Evolutionary conservation across 1,140 invertebrate genomes (phyloP).

Genomic region (Nymphalis io): DNA sequence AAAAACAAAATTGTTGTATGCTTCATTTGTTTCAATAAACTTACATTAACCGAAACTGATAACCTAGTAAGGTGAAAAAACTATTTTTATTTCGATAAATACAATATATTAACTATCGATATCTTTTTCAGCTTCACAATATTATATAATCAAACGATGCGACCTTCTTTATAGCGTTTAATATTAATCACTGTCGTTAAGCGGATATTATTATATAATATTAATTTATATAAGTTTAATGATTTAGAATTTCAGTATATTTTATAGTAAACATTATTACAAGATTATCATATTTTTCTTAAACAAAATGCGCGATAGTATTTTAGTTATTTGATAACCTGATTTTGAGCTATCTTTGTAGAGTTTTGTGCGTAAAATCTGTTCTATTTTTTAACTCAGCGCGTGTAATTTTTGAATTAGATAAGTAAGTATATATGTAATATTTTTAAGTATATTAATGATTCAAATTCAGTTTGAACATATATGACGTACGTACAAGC

Average conservation of each 20-base stretch:
- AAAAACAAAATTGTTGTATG: background rate
- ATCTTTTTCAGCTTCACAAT: background rate
- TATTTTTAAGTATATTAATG: too few species aligned
- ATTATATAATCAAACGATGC: conserved; percentile 15
- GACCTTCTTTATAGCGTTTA: conserved; percentile 35
- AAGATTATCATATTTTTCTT: conserved; percentile 21
- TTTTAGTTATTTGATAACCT: conserved; percentile 23
- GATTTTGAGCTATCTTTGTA: conserved; percentile 21
- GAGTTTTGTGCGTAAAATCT: background rate
- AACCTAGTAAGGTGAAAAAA: background rate
- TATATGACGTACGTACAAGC: too few species aligned
- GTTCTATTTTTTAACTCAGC: conserved; percentile 17
- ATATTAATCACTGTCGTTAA: conserved; percentile 46
- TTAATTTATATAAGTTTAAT: conserved; percentile 17
- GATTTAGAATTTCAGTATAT: conserved; percentile 13
- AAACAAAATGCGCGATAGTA: conserved; percentile 17
- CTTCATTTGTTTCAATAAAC: background rate
- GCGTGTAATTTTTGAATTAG: background rate
- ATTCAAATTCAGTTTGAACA: too few species aligned
- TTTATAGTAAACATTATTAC: conserved; percentile 13
- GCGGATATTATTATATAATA: conserved; percentile 54
- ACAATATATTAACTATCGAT: background rate
- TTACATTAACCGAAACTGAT: conserved; percentile 1
- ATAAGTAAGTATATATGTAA: background rate
- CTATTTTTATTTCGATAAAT: background rate